A percentile compares a stretch with the other conserved stretches of the same genome.
These are phyloP conservation scores for Plebejus anna DNA, from an alignment of 2,888 invertebrate species.

Conservation along the genomic window DNA sequence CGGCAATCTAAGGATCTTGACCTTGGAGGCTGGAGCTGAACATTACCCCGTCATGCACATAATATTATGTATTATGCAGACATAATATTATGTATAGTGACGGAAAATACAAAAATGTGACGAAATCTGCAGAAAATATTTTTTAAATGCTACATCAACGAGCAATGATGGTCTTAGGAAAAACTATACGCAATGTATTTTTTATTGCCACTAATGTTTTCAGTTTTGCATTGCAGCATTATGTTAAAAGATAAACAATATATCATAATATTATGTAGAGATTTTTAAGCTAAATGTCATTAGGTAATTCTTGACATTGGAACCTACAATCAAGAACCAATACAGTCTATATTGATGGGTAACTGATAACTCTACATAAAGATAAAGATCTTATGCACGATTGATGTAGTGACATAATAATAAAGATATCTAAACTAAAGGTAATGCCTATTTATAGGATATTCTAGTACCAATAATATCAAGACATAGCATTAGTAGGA, in stretches of 20 bases:
- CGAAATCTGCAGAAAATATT: background rate
- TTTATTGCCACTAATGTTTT: background rate
- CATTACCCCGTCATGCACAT: background rate
- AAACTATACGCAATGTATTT: too few species aligned
- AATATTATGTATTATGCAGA: too few species aligned
- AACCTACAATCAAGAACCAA: background rate
- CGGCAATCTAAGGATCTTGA: constrained; percentile 55
- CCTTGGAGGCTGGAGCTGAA: constrained; percentile 27
- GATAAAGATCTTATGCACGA: too few species aligned
- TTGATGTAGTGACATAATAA: too few species aligned
- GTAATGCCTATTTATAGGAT: too few species aligned
- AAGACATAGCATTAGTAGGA: too few species aligned
- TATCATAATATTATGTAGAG: background rate
- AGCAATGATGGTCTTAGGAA: background rate
- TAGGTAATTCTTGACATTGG: background rate
- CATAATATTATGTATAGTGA: background rate
- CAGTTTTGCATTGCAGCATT: background rate
- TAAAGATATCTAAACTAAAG: too few species aligned
- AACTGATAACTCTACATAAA: too few species aligned
- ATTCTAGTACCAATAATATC: too few species aligned
- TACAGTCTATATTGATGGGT: background rate
- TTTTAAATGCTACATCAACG: too few species aligned
- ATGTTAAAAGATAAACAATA: too few species aligned
- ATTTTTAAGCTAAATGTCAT: background rate
- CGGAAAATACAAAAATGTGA: background rate